phyloP scores from a whole-genome alignment of 2,888 invertebrate species.

The Lacanobia oleracea region DNA sequence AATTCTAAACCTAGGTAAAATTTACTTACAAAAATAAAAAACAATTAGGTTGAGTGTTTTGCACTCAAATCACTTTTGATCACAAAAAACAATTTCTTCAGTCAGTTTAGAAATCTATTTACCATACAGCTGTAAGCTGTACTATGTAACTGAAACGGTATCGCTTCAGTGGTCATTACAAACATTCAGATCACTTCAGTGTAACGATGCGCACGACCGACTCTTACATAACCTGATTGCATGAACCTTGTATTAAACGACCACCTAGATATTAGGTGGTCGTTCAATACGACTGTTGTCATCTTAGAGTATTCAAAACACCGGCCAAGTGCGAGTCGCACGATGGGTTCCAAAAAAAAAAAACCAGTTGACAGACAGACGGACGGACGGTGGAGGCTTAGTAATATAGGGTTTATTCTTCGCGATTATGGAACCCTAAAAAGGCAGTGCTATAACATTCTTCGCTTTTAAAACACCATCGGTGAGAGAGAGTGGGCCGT shows the following conservation, averaged over 20 bases:
- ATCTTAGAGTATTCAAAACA: no score
- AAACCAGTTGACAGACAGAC: no score
- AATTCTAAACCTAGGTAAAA: neutral
- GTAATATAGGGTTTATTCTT: no score
- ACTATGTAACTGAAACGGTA: conserved; percentile 34
- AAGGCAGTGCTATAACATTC: neutral
- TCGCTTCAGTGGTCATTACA: conserved; percentile 49
- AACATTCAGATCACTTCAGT: conserved; percentile 40
- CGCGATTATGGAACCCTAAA: no score
- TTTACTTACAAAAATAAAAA: neutral
- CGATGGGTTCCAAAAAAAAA: no score
- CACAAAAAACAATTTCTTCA: conserved; percentile 16
- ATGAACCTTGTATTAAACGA: conserved; percentile 51
- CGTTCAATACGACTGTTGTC: neutral
- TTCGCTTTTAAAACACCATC: neutral
- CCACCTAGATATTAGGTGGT: conserved; percentile 19
- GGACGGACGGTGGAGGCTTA: no score
- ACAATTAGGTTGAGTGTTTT: neutral
- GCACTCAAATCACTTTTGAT: neutral
- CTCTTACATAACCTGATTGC: conserved; percentile 65
- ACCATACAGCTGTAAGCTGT: neutral
- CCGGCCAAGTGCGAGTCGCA: no score
- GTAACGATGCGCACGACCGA: conserved; percentile 66
- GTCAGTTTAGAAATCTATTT: conserved; percentile 41
- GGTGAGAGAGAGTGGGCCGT: no score